Conservation (phyloP, 2,888 invertebrate species). For the Lepidocyrtoides sp. region DNA sequence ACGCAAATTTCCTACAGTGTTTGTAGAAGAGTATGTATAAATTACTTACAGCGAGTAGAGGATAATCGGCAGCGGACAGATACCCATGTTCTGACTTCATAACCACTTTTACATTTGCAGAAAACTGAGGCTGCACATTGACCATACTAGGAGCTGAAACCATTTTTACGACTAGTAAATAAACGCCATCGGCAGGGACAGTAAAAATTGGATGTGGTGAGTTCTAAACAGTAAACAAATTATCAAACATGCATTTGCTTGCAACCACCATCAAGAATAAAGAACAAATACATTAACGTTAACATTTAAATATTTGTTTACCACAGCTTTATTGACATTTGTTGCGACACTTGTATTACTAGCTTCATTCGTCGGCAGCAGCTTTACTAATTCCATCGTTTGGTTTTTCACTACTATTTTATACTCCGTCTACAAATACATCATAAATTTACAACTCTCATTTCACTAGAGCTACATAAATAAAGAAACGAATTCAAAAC, state of each 20-base stretch:
- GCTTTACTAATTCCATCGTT: slow-evolving; percentile 39
- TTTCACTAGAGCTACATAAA: too few relatives aligned
- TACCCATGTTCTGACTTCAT: slow-evolving; percentile 93
- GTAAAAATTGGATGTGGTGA: slow-evolving; percentile 88
- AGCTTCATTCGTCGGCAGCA: neutral
- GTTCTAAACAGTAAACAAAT: slow-evolving; percentile 67
- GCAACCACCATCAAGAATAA: neutral
- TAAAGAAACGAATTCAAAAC: too few relatives aligned
- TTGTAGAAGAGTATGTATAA: too few relatives aligned
- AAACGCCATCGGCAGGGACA: slow-evolving; percentile 91
- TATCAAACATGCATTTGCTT: too few relatives aligned
- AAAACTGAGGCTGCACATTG: slow-evolving; percentile 87
- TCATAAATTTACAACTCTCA: neutral
- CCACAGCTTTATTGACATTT: neutral
- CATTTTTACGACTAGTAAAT: slow-evolving; percentile 89
- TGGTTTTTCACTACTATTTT: slow-evolving; percentile 51
- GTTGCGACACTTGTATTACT: neutral
- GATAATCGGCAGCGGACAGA: slow-evolving; percentile 96
- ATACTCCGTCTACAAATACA: slow-evolving; percentile 58
- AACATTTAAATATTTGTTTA: neutral
- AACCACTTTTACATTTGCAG: slow-evolving; percentile 90
- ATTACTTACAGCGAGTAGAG: slow-evolving; percentile 91
- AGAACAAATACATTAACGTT: neutral
- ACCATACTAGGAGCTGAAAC: slow-evolving; percentile 85
- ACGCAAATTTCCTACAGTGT: neutral